Evolutionary conservation across 2,888 invertebrate genomes (phyloP), one percentile per base, ranked within the genome.

Genomic region (Selenia dentaria): DNA sequence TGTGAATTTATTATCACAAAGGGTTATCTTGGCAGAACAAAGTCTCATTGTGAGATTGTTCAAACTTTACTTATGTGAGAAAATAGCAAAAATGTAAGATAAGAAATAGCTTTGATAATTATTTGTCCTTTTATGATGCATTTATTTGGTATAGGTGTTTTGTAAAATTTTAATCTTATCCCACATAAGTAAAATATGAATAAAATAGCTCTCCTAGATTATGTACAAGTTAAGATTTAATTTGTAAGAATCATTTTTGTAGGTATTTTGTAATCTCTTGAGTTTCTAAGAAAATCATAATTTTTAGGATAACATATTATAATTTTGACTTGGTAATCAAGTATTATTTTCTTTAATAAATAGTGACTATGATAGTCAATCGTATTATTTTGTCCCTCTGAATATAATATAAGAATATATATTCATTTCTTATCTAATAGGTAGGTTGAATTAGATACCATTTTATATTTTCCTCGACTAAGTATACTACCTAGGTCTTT

Each of bases 241-340:
- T 85, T 86, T 85, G 69, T 86, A 87, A 88, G 86, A 74, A 74
- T 70, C 65, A 78, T 25, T 76, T 76, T 83, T 83, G 85, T 88
- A 88, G 76, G 83, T 84, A 87, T 82, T 82, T 84, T 86, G 86
- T 89, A 89, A 88, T 87, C 88, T 88, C 84, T 72, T 83, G 77
- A 80, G 80, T 83, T 81, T 75, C 73, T 83, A 77, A 78, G 77
- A 71, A 73, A 72, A 68, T 34, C 72, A 79, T 74, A 73, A 75
- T 75, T 78, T 58, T 76, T 84, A 83, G 84, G 81, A 68, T 76
- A 80, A 78, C 73, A 22, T 26, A 49, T 74, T 26, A 49, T 74
- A 53, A 74, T 75, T 77, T 71, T 83, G 82, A 82, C 83, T 73
- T 70, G 59, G 60, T 70, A 67, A 75, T 80, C 79, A 68, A 85